Evolutionary conservation across 1,140 invertebrate species (phyloP).

Genomic region (Temnothorax longispinosus): DNA sequence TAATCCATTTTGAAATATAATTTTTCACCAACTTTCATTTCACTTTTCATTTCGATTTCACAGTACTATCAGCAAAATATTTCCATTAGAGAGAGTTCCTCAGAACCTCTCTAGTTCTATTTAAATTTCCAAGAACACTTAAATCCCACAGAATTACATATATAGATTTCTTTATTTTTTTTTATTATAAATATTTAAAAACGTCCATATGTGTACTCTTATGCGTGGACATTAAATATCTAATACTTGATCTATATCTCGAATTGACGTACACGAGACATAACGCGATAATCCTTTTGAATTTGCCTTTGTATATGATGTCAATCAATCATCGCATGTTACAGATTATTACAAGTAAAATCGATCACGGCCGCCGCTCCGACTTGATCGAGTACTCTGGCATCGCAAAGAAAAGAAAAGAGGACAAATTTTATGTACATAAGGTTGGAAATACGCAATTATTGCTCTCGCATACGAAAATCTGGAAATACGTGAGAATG

Average conservation of each 20-base stretch:
- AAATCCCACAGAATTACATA: conserved; percentile 41
- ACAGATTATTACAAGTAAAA: conserved; percentile 58
- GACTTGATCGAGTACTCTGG: background rate
- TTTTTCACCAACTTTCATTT: too few species aligned
- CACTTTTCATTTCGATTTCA: too few species aligned
- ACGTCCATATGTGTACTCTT: conserved; percentile 71
- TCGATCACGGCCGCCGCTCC: conserved; percentile 31
- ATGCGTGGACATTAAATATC: conserved; percentile 76
- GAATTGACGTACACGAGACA: conserved; percentile 58
- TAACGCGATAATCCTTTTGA: conserved; percentile 53
- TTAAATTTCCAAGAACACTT: background rate
- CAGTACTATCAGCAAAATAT: too few species aligned
- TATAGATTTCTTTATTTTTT: conserved; percentile 78
- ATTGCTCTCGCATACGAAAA: conserved; percentile 27
- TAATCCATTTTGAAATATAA: too few species aligned
- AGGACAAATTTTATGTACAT: conserved; percentile 57
- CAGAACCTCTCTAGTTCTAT: background rate
- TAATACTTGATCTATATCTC: conserved; percentile 66
- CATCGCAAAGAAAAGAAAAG: background rate
- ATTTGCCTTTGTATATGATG: conserved; percentile 61
- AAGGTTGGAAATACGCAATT: conserved; percentile 41
- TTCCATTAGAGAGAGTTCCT: background rate
- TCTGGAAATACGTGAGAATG: conserved; percentile 4
- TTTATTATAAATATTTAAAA: conserved; percentile 84
- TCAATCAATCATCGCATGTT: conserved; percentile 60